Base-by-base conservation (phyloP, 53 echinoderm and acorn worm species). In the Temnopleurus reevesii region DNA sequence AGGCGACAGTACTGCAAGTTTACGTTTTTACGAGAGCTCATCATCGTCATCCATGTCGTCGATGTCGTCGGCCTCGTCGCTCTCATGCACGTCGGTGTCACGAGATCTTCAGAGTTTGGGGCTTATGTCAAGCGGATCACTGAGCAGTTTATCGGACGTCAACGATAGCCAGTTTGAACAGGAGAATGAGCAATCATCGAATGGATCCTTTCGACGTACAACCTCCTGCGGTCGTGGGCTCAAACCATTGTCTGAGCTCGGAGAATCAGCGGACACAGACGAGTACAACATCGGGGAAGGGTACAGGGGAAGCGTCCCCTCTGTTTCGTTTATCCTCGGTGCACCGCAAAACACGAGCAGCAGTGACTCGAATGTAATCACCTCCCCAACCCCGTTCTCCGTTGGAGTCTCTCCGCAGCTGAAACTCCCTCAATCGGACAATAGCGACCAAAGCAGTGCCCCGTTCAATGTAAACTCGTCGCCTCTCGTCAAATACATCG, bases 111-210 rank as follows among this genome's bases (percentile, higher is more conserved):
- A 87, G 53, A 66, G 53, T 45, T 58, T 85, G 15, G 85, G 46
- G 5, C 23, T 87, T 0, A 59, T 51, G 33, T 61, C 90, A 30
- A 46, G 30, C n/a, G 59, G 81, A 4, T 56, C 90, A 2, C 63
- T 65, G 33, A 45, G 12, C 44, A 88, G 88, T 31, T 47, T 80
- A 29, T 82, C 81, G 1, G 89, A 89, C 55, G 57, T 31, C 25
- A 53, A 35, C 12, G 59, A 89, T 30, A 51, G 24, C 58, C 65
- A 92, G 24, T 81, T 92, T 15, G 91, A 90, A 23, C 84, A 94
- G 77, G 94, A 94, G 54, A 91, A 90, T n/a, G 94, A 92, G 4
- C 81, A 92, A 71, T 92, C 89, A 56, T 90, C 91, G 12, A 82
- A 77, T 17, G 81, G 76, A 59, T 44, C 34, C 66, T 77, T 83